Evolutionary conservation across 1,140 invertebrate genomes (phyloP), one percentile per base, ranked within the genome.

Genomic region (Aphelenchoides fujianensis): DNA sequence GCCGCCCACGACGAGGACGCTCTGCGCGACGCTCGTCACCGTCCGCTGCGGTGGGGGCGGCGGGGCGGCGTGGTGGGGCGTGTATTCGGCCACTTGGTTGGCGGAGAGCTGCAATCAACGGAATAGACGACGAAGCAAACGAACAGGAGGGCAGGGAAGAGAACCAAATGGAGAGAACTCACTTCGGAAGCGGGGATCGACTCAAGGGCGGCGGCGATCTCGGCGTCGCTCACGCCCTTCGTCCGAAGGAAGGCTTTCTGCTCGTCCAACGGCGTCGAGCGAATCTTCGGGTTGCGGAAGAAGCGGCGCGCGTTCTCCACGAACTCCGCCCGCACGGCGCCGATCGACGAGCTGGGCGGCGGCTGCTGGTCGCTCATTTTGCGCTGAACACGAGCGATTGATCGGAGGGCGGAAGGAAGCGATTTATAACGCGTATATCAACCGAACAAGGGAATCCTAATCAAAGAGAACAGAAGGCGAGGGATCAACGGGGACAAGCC

Each of bases 171-270:
- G n/a, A 1, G 53, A 35, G 2, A 1, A 16, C 37, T 48, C n/a
- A n/a, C 32, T 16, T 66, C 63, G 16, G 63, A 12, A 30, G 32
- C 53, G 28, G 55, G 63, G 19, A 34, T 66, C 36, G 31, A 32
- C 12, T 66, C 7, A 7, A 79, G 36, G 3, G 78, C 78, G 59
- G 69, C 79, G 16, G 70, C 55, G 34, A 79, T 79, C 68, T 79
- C 78, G 2, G 62, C 69, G 2, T 79, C 77, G 0, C 71, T 80
- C 27, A 82, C 32, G 2, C 78, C 78, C 28, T 79, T 79, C 53
- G 63, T 68, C 30, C 31, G 54, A 5, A 79, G 48, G 64, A 79
- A 79, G n/a, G 64, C 66, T n/a, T 68, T 64, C 36, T 82, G 78
- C 32, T 79, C 80, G 1, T 77, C 53, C 2, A 79, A 34, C 16